A percentile compares a stretch with the other conserved stretches of the same genome.
These are phyloP conservation scores for Bovichtus diacanthus DNA, from an alignment of 2,797 vertebrate genomes.

Conservation along the genomic window DNA sequence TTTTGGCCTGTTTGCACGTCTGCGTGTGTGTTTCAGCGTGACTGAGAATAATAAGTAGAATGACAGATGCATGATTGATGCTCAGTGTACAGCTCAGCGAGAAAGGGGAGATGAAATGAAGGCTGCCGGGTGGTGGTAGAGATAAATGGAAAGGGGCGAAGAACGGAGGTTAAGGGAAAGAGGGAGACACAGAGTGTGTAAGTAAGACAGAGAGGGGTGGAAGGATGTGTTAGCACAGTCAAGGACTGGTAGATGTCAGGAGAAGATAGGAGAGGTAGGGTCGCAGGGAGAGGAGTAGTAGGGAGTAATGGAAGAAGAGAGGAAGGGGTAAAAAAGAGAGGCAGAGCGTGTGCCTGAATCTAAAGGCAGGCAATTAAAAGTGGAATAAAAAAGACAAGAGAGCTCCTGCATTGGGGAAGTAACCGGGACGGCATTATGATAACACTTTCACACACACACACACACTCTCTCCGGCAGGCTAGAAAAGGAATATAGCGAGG, in stretches of 20 bases:
- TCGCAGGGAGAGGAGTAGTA: conserved; percentile 21
- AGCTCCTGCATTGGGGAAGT: conserved; percentile 47
- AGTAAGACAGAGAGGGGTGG: neutral
- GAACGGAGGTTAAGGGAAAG: neutral
- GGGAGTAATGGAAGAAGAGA: conserved; percentile 9
- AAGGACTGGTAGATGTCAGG: neutral
- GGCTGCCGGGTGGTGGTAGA: neutral
- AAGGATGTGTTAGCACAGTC: neutral
- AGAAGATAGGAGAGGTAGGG: neutral
- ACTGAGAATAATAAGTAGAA: conserved; percentile 49
- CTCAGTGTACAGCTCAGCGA: conserved; percentile 13
- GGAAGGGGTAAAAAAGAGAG: conserved; percentile 3
- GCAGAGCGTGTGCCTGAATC: conserved; percentile 29
- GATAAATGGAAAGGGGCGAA: conserved; percentile 1
- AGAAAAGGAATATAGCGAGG: no score
- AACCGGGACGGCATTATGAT: conserved; percentile 57
- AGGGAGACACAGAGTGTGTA: neutral
- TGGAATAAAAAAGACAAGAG: conserved; percentile 65
- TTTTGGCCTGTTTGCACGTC: neutral
- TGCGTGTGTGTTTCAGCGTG: conserved; percentile 41
- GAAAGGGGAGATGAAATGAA: conserved; percentile 11
- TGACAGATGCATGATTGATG: conserved; percentile 44
- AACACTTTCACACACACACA: conserved; percentile 29
- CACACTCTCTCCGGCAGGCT: no score
- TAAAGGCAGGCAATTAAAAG: conserved; percentile 70